A percentile compares a stretch with the other conserved stretches of the same genome.
These are phyloP conservation scores for Dasyprocta punctata DNA, from an alignment of 2,113 vertebrate genomes.

Conservation along the genomic window DNA sequence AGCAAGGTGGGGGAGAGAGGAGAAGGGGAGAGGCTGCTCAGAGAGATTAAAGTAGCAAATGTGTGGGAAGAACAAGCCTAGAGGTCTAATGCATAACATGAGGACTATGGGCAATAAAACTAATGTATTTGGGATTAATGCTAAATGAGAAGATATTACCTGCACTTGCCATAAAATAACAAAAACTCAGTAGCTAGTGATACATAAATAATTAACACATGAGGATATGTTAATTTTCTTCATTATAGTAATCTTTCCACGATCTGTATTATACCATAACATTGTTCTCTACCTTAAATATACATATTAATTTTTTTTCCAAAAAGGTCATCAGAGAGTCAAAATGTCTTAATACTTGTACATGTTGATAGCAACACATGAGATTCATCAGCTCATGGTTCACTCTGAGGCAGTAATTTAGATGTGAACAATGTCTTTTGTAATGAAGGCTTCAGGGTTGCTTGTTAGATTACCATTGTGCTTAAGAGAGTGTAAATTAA, in stretches of 20 bases:
- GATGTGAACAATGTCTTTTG: neutral
- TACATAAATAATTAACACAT: neutral
- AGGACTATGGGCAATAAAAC: neutral
- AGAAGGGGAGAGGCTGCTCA: neutral
- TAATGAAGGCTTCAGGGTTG: neutral
- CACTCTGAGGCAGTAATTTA: neutral
- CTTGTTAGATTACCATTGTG: neutral
- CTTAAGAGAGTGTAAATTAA: neutral
- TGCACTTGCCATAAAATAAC: neutral
- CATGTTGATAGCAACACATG: neutral
- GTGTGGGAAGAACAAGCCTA: neutral
- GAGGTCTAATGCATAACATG: too few species aligned
- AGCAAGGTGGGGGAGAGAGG: neutral
- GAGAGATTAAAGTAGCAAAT: neutral
- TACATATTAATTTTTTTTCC: neutral
- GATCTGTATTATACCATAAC: neutral
- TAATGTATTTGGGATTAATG: neutral
- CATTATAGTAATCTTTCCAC: neutral
- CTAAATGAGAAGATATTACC: neutral
- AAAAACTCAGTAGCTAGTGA: neutral
- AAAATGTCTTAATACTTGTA: neutral
- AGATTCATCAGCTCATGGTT: neutral
- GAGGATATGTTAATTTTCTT: neutral
- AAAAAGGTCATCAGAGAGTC: neutral
- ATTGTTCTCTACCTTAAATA: neutral